Conservation (phyloP, 2,113 vertebrate species). For the Petaurus breviceps region DNA sequence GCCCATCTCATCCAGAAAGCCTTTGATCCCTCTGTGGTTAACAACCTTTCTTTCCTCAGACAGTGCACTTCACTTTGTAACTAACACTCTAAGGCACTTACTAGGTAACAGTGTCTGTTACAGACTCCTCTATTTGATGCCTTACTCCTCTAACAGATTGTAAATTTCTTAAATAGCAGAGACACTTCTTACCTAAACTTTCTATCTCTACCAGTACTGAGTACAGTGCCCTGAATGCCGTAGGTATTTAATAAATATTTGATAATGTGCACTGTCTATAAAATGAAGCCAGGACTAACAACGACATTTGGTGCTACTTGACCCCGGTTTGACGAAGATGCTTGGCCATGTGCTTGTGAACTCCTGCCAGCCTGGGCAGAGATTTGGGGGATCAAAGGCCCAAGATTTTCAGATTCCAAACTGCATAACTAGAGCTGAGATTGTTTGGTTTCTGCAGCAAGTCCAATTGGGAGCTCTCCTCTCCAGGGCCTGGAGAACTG, state of each 20-base stretch:
- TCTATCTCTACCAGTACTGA: background rate
- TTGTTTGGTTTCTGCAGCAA: constrained; percentile 54
- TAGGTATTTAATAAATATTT: background rate
- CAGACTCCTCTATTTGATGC: background rate
- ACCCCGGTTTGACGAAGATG: background rate
- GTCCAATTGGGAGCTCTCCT: constrained; percentile 27
- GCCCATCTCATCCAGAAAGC: background rate
- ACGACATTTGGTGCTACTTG: background rate
- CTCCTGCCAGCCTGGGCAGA: background rate
- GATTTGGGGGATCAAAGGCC: background rate
- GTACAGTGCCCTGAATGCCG: background rate
- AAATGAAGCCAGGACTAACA: background rate
- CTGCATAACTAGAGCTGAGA: background rate
- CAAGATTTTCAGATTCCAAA: background rate
- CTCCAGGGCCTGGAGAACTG: constrained; percentile 72
- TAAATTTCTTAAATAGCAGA: background rate
- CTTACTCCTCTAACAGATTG: background rate
- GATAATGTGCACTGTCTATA: background rate
- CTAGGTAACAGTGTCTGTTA: background rate
- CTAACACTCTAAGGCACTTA: background rate
- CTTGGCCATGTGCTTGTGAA: background rate
- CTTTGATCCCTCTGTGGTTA: background rate
- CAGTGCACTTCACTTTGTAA: background rate
- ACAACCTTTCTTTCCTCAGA: background rate
- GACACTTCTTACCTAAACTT: background rate